Conservation (phyloP, 2,888 invertebrate species). For the Drosophila suboccidentalis region DNA sequence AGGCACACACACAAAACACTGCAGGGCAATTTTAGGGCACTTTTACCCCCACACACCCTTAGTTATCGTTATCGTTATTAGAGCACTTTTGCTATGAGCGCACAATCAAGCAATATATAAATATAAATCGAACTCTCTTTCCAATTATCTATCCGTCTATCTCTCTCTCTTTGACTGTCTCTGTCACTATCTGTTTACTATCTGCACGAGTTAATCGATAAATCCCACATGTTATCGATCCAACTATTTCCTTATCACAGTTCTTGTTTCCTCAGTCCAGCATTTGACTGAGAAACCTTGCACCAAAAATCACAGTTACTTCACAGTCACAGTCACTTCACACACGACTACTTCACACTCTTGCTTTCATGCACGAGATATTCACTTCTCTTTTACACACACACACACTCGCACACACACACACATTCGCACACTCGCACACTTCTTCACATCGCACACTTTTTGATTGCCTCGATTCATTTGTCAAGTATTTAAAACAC, state of each 20-base stretch:
- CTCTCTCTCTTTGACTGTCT: conserved; percentile 20
- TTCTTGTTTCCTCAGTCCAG: conserved; percentile 57
- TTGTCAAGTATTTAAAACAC: conserved; percentile 52
- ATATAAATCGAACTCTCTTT: conserved; percentile 25
- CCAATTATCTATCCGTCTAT: conserved; percentile 26
- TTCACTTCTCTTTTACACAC: conserved; percentile 27
- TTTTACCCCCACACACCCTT: conserved; percentile 23
- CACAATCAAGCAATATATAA: conserved; percentile 63
- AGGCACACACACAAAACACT: conserved; percentile 45
- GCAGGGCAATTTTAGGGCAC: conserved; percentile 64
- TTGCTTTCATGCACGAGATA: conserved; percentile 64
- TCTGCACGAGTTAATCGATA: conserved; percentile 49
- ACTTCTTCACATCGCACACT: conserved; percentile 17
- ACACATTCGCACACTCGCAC: conserved; percentile 29
- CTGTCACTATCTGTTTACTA: conserved; percentile 43
- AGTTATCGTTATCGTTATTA: conserved; percentile 53
- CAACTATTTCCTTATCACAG: conserved; percentile 21
- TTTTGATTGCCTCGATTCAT: conserved; percentile 45
- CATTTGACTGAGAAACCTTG: conserved; percentile 57
- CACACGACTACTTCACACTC: conserved; percentile 48
- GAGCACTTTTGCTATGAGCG: conserved; percentile 73
- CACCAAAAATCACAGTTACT: conserved; percentile 45
- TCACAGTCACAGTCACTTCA: conserved; percentile 36
- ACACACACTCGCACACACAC: conserved; percentile 32
- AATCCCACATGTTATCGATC: conserved; percentile 22